Percentiles rank a stretch among this genome's conserved stretches.
phyloP scores from a whole-genome alignment of 2,113 vertebrate species.

The Zapus hudsonius region DNA sequence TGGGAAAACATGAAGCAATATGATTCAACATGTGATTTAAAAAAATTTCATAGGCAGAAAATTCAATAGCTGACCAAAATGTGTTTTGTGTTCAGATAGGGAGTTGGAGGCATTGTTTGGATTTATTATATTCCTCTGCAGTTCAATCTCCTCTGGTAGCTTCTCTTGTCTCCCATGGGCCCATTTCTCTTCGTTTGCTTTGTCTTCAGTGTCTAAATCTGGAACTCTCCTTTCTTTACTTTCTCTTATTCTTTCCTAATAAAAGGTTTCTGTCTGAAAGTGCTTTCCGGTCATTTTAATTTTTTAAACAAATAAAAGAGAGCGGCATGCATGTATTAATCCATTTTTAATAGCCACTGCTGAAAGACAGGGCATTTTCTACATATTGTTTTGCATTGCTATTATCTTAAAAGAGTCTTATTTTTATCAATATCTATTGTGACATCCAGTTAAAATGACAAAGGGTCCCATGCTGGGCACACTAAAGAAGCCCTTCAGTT shows the following conservation, averaged over 20 bases:
- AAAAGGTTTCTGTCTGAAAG: slow-evolving; percentile 79
- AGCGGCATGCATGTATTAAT: slow-evolving; percentile 81
- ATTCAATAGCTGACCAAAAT: slow-evolving; percentile 71
- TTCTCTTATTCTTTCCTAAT: slow-evolving; percentile 72
- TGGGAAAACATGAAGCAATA: slow-evolving; percentile 6
- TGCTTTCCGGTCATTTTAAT: slow-evolving; percentile 78
- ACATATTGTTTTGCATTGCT: slow-evolving; percentile 83
- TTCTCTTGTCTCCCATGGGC: slow-evolving; percentile 45
- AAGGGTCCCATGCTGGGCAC: slow-evolving; percentile 82
- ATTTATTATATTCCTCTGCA: slow-evolving; percentile 76
- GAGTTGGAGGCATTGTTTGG: slow-evolving; percentile 67
- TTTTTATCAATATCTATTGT: slow-evolving; percentile 86
- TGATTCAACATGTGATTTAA: slow-evolving; percentile 40
- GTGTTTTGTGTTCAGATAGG: slow-evolving; percentile 60
- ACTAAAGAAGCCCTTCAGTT: slow-evolving; percentile 82
- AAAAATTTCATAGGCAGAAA: slow-evolving; percentile 54
- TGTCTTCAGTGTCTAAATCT: slow-evolving; percentile 79
- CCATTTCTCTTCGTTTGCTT: slow-evolving; percentile 76
- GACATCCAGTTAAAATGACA: slow-evolving; percentile 83
- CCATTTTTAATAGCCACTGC: slow-evolving; percentile 84
- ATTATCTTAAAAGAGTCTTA: slow-evolving; percentile 85
- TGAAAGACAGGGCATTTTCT: slow-evolving; percentile 80
- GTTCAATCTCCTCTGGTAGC: slow-evolving; percentile 60
- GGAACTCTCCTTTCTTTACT: slow-evolving; percentile 70
- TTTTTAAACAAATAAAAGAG: slow-evolving; percentile 83